A percentile compares a stretch with the other conserved stretches of the same genome.
These are phyloP conservation scores for Percopsis omiscomaycus DNA, from an alignment of 2,797 vertebrate genomes.

Conservation along the genomic window DNA sequence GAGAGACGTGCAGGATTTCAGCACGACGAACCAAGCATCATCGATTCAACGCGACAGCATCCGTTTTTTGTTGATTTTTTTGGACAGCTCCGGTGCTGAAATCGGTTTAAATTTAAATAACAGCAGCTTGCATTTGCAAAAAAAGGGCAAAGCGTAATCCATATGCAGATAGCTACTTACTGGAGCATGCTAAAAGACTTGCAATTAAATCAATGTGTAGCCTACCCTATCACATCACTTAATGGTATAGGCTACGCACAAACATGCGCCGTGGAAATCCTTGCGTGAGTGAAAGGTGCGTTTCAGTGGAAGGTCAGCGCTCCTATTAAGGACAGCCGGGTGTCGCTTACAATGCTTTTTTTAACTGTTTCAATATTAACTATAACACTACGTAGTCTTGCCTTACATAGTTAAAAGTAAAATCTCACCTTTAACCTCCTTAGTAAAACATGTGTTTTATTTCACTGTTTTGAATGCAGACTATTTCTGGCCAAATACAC, in stretches of 20 bases:
- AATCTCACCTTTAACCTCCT: too few species aligned
- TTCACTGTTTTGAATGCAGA: too few species aligned
- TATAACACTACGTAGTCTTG: too few species aligned
- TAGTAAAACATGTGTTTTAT: too few species aligned
- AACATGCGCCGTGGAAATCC: slow-evolving; percentile 55
- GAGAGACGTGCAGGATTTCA: slow-evolving; percentile 47
- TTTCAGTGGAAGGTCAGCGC: slow-evolving; percentile 60
- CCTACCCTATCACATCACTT: slow-evolving; percentile 49
- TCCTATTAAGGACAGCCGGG: slow-evolving; percentile 6
- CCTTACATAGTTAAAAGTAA: too few species aligned
- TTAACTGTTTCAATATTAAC: too few species aligned
- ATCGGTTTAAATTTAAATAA: slow-evolving; percentile 16
- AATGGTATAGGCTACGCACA: slow-evolving; percentile 25
- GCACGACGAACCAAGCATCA: slow-evolving; percentile 68
- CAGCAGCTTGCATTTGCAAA: not conserved
- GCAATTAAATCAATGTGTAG: slow-evolving; percentile 20
- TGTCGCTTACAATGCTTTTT: not conserved
- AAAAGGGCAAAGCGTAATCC: slow-evolving; percentile 2
- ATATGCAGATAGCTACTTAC: slow-evolving; percentile 20
- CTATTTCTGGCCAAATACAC: too few species aligned
- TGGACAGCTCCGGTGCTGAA: slow-evolving; percentile 67
- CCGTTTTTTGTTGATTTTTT: too few species aligned
- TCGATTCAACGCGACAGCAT: slow-evolving; percentile 51
- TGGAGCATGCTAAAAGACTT: slow-evolving; percentile 27
- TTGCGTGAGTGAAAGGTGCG: slow-evolving; percentile 19